These are phyloP conservation scores for Oncorhynchus tshawytscha DNA, from an alignment of 2,113 vertebrate species.

Conservation along the genomic window DNA sequence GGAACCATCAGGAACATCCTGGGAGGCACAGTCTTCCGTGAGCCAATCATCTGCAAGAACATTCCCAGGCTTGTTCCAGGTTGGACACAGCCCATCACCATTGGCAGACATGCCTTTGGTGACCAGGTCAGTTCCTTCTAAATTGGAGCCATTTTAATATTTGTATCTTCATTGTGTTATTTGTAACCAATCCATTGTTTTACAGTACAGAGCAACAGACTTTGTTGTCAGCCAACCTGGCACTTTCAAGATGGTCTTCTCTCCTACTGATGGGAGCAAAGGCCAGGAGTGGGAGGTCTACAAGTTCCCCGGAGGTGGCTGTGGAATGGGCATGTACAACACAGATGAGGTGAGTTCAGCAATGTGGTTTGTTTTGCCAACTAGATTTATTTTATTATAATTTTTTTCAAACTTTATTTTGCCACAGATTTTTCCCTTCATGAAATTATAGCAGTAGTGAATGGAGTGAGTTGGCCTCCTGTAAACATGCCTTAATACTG, in stretches of 20 bases:
- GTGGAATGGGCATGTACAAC: slow-evolving; percentile 99
- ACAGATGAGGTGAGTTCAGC: slow-evolving; percentile 84
- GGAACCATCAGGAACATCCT: slow-evolving; percentile 98
- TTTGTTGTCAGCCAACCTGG: slow-evolving; percentile 86
- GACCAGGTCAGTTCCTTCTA: slow-evolving; percentile 82
- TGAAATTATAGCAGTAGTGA: background rate
- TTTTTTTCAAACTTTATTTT: background rate
- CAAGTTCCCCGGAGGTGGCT: slow-evolving; percentile 87
- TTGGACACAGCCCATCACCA: slow-evolving; percentile 94
- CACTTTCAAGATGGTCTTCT: slow-evolving; percentile 90
- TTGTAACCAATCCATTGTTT: background rate
- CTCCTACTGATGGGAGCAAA: slow-evolving; percentile 81
- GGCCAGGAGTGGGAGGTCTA: slow-evolving; percentile 91
- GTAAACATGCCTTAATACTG: slow-evolving; percentile 27
- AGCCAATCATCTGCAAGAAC: slow-evolving; percentile 97
- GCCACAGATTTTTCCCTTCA: background rate
- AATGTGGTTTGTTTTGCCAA: slow-evolving; percentile 55
- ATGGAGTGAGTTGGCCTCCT: background rate
- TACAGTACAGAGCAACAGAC: slow-evolving; percentile 94
- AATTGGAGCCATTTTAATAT: background rate
- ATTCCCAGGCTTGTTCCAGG: slow-evolving; percentile 95
- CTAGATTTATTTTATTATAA: background rate
- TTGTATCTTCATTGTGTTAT: background rate
- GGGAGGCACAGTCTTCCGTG: slow-evolving; percentile 95
- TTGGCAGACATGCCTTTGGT: slow-evolving; percentile 92